Conservation (phyloP, 2,888 invertebrate genomes). For the Plagiodera versicolora region DNA sequence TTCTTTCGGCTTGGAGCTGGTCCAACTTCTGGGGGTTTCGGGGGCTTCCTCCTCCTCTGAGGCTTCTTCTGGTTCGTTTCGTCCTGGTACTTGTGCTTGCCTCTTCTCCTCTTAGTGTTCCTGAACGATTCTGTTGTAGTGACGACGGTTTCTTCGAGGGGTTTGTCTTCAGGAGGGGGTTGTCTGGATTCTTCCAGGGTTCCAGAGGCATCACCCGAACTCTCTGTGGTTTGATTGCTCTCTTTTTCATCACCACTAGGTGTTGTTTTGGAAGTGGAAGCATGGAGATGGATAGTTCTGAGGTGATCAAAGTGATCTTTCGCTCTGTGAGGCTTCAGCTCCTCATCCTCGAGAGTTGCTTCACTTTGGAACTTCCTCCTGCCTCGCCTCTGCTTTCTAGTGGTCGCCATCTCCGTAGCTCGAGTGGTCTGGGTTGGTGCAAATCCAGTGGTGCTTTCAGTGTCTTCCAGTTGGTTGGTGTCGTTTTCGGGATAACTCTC, state of each 20-base stretch:
- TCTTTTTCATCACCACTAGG: background rate
- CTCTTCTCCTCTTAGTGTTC: constrained; percentile 21
- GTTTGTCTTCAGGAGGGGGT: too few relatives aligned
- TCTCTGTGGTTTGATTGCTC: background rate
- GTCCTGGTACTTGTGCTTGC: constrained; percentile 15
- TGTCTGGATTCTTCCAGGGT: background rate
- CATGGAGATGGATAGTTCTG: constrained; percentile 23
- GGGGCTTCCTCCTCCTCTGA: constrained; percentile 8
- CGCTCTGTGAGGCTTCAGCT: constrained; percentile 28
- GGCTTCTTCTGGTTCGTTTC: constrained; percentile 12
- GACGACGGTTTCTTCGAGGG: constrained; percentile 10
- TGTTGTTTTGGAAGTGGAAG: constrained; percentile 16
- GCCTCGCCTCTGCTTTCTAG: constrained; percentile 10
- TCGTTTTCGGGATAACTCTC: background rate
- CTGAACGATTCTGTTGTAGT: constrained; percentile 17
- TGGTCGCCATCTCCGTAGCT: constrained; percentile 13
- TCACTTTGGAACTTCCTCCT: constrained; percentile 20
- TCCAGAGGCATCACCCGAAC: background rate
- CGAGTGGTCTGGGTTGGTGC: constrained; percentile 5
- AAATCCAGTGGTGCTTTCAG: background rate
- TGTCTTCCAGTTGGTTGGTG: background rate
- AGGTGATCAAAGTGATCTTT: constrained; percentile 31
- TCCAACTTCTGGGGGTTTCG: constrained; percentile 3
- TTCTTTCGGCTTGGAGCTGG: too few relatives aligned
- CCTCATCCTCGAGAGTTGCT: too few relatives aligned